Percentiles rank a stretch among this genome's conserved stretches.
These are phyloP conservation scores for Altica lythri DNA, from an alignment of 2,888 invertebrate species.

Conservation along the genomic window DNA sequence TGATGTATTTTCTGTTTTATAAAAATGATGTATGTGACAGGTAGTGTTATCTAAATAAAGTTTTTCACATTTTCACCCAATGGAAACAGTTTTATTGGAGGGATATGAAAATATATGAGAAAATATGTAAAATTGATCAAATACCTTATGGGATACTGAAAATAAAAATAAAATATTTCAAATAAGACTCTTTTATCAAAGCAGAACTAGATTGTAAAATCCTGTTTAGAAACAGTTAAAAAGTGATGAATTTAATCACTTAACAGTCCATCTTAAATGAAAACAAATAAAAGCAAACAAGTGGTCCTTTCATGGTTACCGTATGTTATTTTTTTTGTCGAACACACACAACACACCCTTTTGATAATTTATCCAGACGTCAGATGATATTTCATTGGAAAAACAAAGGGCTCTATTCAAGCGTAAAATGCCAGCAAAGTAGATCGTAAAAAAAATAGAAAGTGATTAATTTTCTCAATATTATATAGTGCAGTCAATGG, in stretches of 20 bases:
- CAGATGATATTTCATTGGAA: constrained; percentile 26
- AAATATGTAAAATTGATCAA: too few relatives aligned
- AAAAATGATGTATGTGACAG: not conserved
- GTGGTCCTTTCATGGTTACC: constrained; percentile 10
- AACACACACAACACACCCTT: constrained; percentile 18
- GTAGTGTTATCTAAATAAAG: not conserved
- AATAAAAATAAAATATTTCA: too few relatives aligned
- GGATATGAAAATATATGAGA: too few relatives aligned
- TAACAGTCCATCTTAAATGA: too few relatives aligned
- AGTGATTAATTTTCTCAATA: constrained; percentile 13
- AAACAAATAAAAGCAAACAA: constrained; percentile 18
- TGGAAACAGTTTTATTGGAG: too few relatives aligned
- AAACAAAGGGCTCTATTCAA: constrained; percentile 34
- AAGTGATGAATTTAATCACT: too few relatives aligned
- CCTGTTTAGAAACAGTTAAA: too few relatives aligned
- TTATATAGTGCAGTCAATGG: too few relatives aligned
- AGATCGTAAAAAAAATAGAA: constrained; percentile 7
- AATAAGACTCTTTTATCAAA: too few relatives aligned
- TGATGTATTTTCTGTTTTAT: not conserved
- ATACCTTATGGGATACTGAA: too few relatives aligned
- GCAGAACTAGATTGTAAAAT: too few relatives aligned
- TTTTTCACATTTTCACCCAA: not conserved
- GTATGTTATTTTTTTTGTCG: constrained; percentile 10
- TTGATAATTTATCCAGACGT: constrained; percentile 18
- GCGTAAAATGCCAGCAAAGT: constrained; percentile 30